Evolutionary conservation across 2,797 vertebrate genomes (phyloP).

Genomic region (Notamacropus eugenii): DNA sequence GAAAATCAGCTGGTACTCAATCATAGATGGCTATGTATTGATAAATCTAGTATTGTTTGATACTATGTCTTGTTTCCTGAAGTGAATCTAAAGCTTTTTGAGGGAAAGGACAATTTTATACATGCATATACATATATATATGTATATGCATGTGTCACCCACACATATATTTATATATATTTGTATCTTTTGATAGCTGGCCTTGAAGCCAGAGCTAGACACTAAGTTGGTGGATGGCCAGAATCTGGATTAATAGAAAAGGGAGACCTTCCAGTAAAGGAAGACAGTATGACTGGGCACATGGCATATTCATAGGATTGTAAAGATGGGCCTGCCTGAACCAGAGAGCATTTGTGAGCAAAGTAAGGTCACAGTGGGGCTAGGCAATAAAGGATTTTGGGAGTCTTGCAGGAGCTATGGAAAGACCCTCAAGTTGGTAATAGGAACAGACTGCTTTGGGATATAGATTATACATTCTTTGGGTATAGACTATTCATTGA

Average conservation of each 20-base stretch:
- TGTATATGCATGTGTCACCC: background rate
- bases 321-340: background rate
- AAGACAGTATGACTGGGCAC: background rate
- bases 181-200: background rate
- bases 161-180: too few relatives aligned
- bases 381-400: background rate
- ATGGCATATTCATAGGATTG: background rate
- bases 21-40: background rate
- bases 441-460: background rate
- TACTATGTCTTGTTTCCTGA: background rate
- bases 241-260: background rate
- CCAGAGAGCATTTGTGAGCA: background rate
- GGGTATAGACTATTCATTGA: background rate
- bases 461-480: background rate
- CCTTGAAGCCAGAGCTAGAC: background rate
- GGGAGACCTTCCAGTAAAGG: background rate
- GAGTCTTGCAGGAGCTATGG: background rate
- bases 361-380: background rate
- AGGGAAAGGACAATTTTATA: background rate
- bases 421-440: background rate
- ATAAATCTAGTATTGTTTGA: background rate
- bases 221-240: background rate
- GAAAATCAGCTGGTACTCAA: background rate
- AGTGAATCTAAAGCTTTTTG: background rate
- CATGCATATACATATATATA: background rate